Base-by-base conservation (phyloP, 2,888 invertebrate genomes). In the Eupeodes luniger region DNA sequence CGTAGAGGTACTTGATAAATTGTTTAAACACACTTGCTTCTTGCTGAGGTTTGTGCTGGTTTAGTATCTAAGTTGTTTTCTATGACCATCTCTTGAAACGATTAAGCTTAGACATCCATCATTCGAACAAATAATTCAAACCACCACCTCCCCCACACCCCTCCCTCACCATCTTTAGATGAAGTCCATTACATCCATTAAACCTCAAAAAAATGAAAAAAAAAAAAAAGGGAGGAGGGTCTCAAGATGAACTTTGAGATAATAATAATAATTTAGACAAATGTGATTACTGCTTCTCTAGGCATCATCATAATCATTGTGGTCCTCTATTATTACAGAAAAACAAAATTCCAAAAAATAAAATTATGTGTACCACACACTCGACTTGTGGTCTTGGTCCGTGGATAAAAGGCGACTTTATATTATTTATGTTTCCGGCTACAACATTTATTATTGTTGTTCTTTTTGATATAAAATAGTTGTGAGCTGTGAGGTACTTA, bases 211-310 rank as follows among this genome's bases (percentile, higher is more conserved):
- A 64, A 19, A n/a, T n/a, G n/a, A 27, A 7, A 16, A 27, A 57
- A 11, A 49, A 27, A 47, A 27, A 66, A 76, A 77, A 61, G 44
- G 81, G 69, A 64, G 77, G 85, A 81, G 19, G 64, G 64, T 14
- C 81, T 81, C 88, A 59, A 85, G 84, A 88, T 88, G 88, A 88
- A 88, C 88, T 88, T 62, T 77, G 74, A 83, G 88, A 88, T 88
- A 88, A 88, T 81, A 87, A 81, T 78, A 83, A 85, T 81, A 88
- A 88, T 85, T 88, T 88, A 88, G 85, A 88, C 81, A 85, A 88
- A 88, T 88, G 87, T 87, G 83, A 87, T 84, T 84, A 76, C 74
- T n/a, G 55, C 79, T 70, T 64, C 59, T 61, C 59, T 61, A 47
- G 49, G 11, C 36, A 2, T 36, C 12, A 7, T 40, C 9, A 4